These are phyloP conservation scores for Epinephelus lanceolatus DNA, from an alignment of 2,113 vertebrate species.

Conservation along the genomic window DNA sequence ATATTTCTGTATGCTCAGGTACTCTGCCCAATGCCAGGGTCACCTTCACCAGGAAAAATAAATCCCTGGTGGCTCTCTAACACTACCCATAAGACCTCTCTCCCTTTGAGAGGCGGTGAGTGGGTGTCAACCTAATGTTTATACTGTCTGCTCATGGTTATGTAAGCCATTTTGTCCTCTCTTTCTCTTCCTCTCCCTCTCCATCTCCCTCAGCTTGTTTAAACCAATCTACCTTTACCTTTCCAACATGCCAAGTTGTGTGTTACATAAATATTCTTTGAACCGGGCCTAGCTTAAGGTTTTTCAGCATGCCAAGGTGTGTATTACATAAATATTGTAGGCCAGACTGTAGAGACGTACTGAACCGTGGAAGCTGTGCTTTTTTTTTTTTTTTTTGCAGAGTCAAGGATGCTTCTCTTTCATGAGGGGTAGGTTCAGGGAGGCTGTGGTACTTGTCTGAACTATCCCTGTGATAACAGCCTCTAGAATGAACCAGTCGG, in stretches of 20 bases:
- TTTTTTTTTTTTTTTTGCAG: slow-evolving; percentile 35
- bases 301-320: slow-evolving; percentile 65
- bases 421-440: slow-evolving; percentile 71
- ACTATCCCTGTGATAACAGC: slow-evolving; percentile 70
- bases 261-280: slow-evolving; percentile 77
- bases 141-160: slow-evolving; percentile 81
- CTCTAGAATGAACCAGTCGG: slow-evolving; percentile 68
- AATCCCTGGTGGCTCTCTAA: slow-evolving; percentile 74
- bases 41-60: slow-evolving; percentile 80
- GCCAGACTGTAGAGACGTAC: slow-evolving; percentile 66
- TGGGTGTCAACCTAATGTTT: slow-evolving; percentile 83
- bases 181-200: slow-evolving; percentile 39
- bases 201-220: slow-evolving; percentile 52
- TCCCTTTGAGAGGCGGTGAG: slow-evolving; percentile 75
- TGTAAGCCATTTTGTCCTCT: slow-evolving; percentile 77
- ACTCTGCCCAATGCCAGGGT: slow-evolving; percentile 77
- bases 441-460: slow-evolving; percentile 73
- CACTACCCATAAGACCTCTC: slow-evolving; percentile 78
- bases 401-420: slow-evolving; percentile 79
- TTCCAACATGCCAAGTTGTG: slow-evolving; percentile 67
- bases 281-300: slow-evolving; percentile 56
- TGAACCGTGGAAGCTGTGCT: slow-evolving; percentile 44
- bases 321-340: slow-evolving; percentile 80
- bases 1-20: slow-evolving; percentile 82
- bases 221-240: slow-evolving; percentile 79